These are phyloP conservation scores for Drosophila hydei DNA, from an alignment of 1,140 invertebrate species.

Conservation along the genomic window DNA sequence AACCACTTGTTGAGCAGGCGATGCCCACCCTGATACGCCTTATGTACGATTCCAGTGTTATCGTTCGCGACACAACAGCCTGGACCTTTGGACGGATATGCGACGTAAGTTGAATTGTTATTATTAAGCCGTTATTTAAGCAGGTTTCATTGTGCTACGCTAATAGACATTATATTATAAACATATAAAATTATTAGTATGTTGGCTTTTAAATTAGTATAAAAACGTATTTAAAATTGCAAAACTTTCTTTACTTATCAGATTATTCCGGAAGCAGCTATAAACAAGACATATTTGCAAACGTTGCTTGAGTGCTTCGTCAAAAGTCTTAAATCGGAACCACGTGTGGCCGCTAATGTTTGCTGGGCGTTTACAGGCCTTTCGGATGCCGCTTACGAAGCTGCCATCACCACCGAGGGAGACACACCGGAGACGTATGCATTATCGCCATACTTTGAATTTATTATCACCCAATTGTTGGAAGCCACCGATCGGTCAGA, in stretches of 20 bases:
- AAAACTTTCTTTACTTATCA: constrained; percentile 18
- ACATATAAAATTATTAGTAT: too few species aligned
- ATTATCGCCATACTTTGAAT: constrained; percentile 96
- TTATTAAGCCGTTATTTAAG: neutral
- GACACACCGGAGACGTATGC: constrained; percentile 97
- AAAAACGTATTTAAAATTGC: too few species aligned
- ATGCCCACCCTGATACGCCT: constrained; percentile 97
- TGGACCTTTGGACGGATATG: constrained; percentile 99
- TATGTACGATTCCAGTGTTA: constrained; percentile 96
- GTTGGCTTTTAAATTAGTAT: too few species aligned
- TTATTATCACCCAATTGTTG: constrained; percentile 95
- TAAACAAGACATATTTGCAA: constrained; percentile 94
- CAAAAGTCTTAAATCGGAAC: constrained; percentile 94
- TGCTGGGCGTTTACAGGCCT: constrained; percentile 99
- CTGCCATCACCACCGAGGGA: constrained; percentile 88
- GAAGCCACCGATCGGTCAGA: constrained; percentile 97
- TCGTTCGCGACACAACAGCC: constrained; percentile 97
- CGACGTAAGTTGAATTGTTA: constrained; percentile 85
- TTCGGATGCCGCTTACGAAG: constrained; percentile 98
- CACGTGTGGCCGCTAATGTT: constrained; percentile 98
- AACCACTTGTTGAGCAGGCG: constrained; percentile 97
- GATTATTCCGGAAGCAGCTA: constrained; percentile 97
- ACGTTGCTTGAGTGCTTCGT: constrained; percentile 95
- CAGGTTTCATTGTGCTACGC: too few species aligned
- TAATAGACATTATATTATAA: too few species aligned